Conservation (phyloP, 1,140 invertebrate genomes). For the Drosophila littoralis region DNA sequence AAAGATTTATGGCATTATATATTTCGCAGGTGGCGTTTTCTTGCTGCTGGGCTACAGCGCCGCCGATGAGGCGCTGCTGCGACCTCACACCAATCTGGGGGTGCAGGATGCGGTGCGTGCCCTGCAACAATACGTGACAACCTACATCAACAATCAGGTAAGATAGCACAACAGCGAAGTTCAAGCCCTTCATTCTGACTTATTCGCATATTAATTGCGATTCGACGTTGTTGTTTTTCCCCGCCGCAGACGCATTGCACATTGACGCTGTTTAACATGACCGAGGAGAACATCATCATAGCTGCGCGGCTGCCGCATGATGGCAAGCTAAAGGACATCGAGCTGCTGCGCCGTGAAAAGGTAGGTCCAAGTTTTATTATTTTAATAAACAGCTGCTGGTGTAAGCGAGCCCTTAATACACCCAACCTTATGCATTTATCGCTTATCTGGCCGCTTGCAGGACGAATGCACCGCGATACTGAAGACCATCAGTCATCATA, state of each 20-base stretch:
- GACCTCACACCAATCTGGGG: constrained; percentile 91
- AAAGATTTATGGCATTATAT: constrained; percentile 63
- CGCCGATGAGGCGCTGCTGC: constrained; percentile 92
- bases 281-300: constrained; percentile 94
- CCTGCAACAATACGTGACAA: constrained; percentile 90
- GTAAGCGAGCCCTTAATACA: constrained; percentile 24
- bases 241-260: constrained; percentile 91
- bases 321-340: constrained; percentile 86
- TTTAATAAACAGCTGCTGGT: neutral
- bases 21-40: constrained; percentile 90
- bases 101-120: constrained; percentile 92
- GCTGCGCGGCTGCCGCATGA: constrained; percentile 91
- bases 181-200: constrained; percentile 14
- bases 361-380: constrained; percentile 82
- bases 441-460: constrained; percentile 86
- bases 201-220: constrained; percentile 60
- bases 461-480: constrained; percentile 92
- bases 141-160: constrained; percentile 90
- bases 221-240: constrained; percentile 20
- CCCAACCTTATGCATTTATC: constrained; percentile 27
- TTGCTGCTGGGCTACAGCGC: constrained; percentile 94
- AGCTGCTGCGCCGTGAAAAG: constrained; percentile 89
- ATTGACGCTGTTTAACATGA: constrained; percentile 92
- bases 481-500: constrained; percentile 91
- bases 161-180: constrained; percentile 54